Conservation (phyloP, 2,888 invertebrate genomes). For the Macropis europaea region DNA sequence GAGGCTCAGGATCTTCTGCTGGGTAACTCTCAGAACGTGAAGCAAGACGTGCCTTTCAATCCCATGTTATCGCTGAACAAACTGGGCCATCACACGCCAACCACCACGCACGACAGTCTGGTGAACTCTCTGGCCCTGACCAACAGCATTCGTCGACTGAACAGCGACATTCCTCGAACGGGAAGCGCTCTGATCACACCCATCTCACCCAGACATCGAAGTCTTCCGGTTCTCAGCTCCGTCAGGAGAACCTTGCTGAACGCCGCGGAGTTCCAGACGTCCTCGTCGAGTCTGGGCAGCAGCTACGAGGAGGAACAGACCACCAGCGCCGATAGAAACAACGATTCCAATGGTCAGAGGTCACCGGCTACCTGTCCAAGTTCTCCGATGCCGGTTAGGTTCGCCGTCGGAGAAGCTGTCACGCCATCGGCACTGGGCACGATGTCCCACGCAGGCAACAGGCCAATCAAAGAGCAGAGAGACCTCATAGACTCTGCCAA, state of each 20-base stretch:
- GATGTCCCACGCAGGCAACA: constrained; percentile 38
- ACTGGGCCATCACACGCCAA: constrained; percentile 34
- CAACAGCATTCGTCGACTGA: constrained; percentile 72
- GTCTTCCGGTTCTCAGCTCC: constrained; percentile 82
- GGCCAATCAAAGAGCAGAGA: constrained; percentile 52
- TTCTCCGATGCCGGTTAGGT: constrained; percentile 82
- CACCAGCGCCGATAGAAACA: constrained; percentile 4
- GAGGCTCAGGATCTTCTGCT: constrained; percentile 90
- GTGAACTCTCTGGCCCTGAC: constrained; percentile 47
- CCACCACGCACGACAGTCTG: constrained; percentile 51
- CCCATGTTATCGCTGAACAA: constrained; percentile 77
- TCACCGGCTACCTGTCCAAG: constrained; percentile 73
- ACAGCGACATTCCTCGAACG: constrained; percentile 75
- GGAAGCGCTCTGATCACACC: constrained; percentile 79
- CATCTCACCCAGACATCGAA: constrained; percentile 85
- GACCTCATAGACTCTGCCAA: constrained; percentile 48
- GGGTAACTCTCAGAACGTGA: constrained; percentile 88
- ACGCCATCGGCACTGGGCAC: constrained; percentile 75
- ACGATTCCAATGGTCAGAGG: constrained; percentile 50
- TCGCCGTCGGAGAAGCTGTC: constrained; percentile 86
- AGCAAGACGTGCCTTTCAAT: constrained; percentile 88
- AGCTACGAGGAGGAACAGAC: constrained; percentile 47
- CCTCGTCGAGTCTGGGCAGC: constrained; percentile 23
- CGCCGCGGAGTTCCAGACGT: constrained; percentile 16
- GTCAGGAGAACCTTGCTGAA: constrained; percentile 33